Percentiles rank a stretch among this genome's conserved stretches.
Evolutionary conservation across 2,113 vertebrate species (phyloP).

Genomic region (Typhlomys cinereus): DNA sequence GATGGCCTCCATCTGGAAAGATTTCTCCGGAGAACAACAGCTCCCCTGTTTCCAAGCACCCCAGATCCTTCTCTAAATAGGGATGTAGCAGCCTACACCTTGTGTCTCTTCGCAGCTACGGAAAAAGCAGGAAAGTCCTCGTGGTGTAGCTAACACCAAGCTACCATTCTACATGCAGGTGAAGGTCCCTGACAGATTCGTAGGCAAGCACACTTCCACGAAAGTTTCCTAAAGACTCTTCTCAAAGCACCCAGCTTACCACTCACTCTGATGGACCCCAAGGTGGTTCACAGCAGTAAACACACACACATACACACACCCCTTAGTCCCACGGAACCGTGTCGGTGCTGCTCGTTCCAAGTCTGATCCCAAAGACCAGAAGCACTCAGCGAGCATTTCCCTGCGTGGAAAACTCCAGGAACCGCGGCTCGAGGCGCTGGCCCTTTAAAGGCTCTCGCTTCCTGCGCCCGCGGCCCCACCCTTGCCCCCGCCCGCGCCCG

Average conservation of each 20-base stretch:
- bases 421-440: slow-evolving; percentile 30
- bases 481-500: slow-evolving; percentile 52
- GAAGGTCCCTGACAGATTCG: not conserved
- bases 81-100: not conserved
- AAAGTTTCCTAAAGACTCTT: not conserved
- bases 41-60: not conserved
- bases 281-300: not conserved
- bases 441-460: slow-evolving; percentile 77
- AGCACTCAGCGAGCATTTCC: not conserved
- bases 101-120: not conserved
- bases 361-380: no score
- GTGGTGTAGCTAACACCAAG: no score
- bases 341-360: not conserved
- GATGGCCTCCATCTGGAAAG: fast-evolving
- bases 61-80: not conserved
- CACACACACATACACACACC: not conserved
- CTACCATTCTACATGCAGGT: not conserved
- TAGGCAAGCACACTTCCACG: not conserved
- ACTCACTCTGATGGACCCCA: not conserved
- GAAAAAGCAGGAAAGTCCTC: not conserved
- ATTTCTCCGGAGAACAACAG: not conserved
- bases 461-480: slow-evolving; percentile 69
- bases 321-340: not conserved
- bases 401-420: not conserved
- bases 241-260: no score